A percentile compares a stretch with the other conserved stretches of the same genome.
Conservation (phyloP, 2,888 invertebrate genomes). For the Rambutsinella grinnellia region DNA sequence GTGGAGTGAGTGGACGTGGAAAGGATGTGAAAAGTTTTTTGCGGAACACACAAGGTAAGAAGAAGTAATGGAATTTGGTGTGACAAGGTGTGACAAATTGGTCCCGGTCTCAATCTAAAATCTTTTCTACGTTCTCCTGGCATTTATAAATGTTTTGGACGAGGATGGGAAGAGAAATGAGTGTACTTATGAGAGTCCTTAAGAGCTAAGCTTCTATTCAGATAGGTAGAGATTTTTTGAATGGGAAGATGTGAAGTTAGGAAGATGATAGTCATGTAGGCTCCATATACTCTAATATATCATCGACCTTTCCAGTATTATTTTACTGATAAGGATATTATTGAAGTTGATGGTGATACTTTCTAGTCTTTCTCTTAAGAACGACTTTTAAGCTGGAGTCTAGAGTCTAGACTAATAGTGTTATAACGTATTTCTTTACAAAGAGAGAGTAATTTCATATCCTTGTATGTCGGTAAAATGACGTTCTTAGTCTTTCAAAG, state of each 20-base stretch:
- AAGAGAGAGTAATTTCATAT: too few species aligned
- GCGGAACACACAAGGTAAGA: neutral
- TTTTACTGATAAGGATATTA: neutral
- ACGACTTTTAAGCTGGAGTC: too few species aligned
- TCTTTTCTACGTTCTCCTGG: conserved; percentile 43
- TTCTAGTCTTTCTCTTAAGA: too few species aligned
- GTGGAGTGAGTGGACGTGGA: neutral
- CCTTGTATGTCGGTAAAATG: too few species aligned
- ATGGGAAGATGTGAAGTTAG: neutral
- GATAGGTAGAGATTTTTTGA: neutral
- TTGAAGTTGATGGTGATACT: conserved; percentile 30
- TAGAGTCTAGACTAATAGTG: too few species aligned
- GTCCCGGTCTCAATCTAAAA: conserved; percentile 53
- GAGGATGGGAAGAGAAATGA: conserved; percentile 36
- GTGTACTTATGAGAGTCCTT: neutral
- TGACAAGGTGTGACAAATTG: conserved; percentile 61
- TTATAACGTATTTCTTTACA: too few species aligned
- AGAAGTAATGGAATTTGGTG: conserved; percentile 59
- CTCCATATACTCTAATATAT: too few species aligned
- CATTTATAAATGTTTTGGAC: conserved; percentile 59
- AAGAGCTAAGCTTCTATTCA: conserved; percentile 22
- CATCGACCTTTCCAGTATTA: neutral
- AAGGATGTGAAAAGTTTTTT: neutral
- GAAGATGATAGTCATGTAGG: neutral
- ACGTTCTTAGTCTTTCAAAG: too few species aligned